phyloP scores from a whole-genome alignment of 2,113 vertebrate genomes.

The Stegostoma tigrinum region DNA sequence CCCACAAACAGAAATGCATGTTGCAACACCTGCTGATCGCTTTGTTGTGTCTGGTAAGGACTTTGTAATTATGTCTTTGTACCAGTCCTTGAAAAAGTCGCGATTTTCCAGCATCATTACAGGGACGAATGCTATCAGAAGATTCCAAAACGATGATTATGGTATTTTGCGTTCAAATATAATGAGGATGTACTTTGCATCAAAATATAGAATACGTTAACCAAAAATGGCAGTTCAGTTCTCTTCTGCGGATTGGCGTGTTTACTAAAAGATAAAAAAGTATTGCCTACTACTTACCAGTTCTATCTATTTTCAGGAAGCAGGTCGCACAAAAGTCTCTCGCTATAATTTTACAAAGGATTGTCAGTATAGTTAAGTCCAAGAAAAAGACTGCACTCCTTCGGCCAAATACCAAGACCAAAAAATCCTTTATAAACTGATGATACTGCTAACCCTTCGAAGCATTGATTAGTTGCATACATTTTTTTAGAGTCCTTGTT shows the following conservation, averaged over 20 bases:
- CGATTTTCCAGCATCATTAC: not conserved
- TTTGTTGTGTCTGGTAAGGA: slow-evolving; percentile 32
- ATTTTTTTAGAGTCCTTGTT: not conserved
- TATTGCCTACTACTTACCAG: not conserved
- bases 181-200: not conserved
- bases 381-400: not conserved
- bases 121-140: slow-evolving; percentile 3
- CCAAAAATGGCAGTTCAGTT: not conserved
- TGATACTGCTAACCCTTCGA: not conserved
- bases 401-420: not conserved
- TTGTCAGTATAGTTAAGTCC: not conserved
- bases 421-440: not conserved
- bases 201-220: not conserved
- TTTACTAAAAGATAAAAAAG: not conserved
- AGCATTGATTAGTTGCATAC: not conserved
- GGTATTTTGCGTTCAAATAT: not conserved
- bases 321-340: not conserved
- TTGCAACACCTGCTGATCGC: slow-evolving; percentile 31
- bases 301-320: not conserved
- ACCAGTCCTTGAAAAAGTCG: slow-evolving; percentile 14
- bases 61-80: not conserved
- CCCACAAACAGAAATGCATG: slow-evolving; percentile 6
- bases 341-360: not conserved
- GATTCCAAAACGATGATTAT: not conserved
- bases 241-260: not conserved